Evolutionary conservation across 1,140 invertebrate species (phyloP), one percentile per base, ranked within the genome.

Genomic region (Neoseiulus cucumeris): DNA sequence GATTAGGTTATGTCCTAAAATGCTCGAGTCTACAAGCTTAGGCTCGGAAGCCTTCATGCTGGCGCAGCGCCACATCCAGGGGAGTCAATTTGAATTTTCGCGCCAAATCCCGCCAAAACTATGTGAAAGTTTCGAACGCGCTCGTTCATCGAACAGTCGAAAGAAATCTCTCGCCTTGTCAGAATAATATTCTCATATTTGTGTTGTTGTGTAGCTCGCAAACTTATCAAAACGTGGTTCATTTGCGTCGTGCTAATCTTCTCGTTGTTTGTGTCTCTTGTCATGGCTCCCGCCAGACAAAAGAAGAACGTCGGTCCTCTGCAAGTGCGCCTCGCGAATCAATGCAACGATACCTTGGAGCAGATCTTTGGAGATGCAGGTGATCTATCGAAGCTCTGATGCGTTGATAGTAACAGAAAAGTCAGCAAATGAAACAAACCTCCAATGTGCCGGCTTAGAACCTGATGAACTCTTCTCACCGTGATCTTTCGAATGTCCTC

Each of bases 91-190:
- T 59, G 2, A 59, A 59, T 29, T 59, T 59, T 25, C 25, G 51
- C 51, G 51, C 51, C 2, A n/a, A 20, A 29, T 59, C 51, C 51
- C 51, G 51, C 51, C 51, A 59, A 59, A 59, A 59, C 25, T 25
- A 1, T 20, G 22, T 20, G 14, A 14, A 25, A 14, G n/a, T 2
- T 25, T 59, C 51, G 25, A 33, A 25, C 22, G 22, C 17, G 33
- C 14, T 25, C 14, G 14, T 18, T 17, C 22, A 29, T 59, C 17
- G 51, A n/a, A 18, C 33, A 17, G 28, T 4, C 6, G 20, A 47
- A 7, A 47, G 4, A 14, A 4, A 25, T n/a, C 7, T 14, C 7
- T 4, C 28, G 45, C 4, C 7, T 14, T 18, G 28, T 47, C 45
- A 25, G 18, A 14, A 14, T 14, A 47, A 47, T 25, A 4, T 4